These are phyloP conservation scores for Epinephelus fuscoguttatus DNA, from an alignment of 2,113 vertebrate genomes.

Conservation along the genomic window DNA sequence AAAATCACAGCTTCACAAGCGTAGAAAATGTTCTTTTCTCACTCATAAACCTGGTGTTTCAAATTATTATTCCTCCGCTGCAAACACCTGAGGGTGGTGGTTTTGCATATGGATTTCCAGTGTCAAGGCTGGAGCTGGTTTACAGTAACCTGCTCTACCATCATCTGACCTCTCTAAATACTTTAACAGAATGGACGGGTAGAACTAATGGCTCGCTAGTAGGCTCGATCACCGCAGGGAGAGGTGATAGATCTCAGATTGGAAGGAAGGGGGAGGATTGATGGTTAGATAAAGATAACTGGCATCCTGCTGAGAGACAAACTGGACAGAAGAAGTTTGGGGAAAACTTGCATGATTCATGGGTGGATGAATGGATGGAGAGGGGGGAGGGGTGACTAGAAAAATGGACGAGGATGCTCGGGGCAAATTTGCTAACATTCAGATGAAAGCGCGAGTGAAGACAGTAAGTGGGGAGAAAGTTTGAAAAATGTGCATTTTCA, in stretches of 20 bases:
- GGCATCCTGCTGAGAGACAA: conserved; percentile 52
- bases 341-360: conserved; percentile 49
- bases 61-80: conserved; percentile 19
- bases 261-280: conserved; percentile 26
- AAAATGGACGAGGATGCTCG: conserved; percentile 37
- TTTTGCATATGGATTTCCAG: conserved; percentile 3
- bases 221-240: neutral
- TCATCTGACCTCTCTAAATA: conserved; percentile 49
- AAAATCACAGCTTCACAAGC: conserved; percentile 17
- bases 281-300: conserved; percentile 47
- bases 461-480: conserved; percentile 12
- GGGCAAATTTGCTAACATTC: conserved; percentile 6
- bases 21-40: conserved; percentile 25
- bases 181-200: neutral
- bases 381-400: neutral
- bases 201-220: conserved; percentile 7
- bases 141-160: conserved; percentile 16
- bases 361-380: conserved; percentile 23
- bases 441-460: conserved; percentile 19
- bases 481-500: conserved; percentile 31
- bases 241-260: conserved; percentile 28
- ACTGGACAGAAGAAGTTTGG: conserved; percentile 40
- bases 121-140: neutral
- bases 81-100: neutral
- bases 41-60: conserved; percentile 2